phyloP scores from a whole-genome alignment of 92 coral and sea anemone species.

The Parazoanthus darwini region DNA sequence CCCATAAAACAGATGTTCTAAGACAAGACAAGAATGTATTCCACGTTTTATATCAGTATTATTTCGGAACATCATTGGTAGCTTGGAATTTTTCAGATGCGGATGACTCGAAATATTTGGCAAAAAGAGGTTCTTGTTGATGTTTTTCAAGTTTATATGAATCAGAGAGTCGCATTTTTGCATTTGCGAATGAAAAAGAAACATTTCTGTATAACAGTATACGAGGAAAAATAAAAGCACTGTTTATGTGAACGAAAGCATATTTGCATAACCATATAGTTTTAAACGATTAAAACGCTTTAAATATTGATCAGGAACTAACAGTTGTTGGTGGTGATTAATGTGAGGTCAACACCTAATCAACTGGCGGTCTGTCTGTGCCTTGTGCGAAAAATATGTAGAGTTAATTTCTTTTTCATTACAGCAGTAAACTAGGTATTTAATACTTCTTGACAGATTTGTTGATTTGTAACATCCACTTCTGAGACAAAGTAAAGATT shows the following conservation, averaged over 20 bases:
- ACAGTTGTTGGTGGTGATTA: neutral
- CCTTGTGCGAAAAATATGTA: neutral
- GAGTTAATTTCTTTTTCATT: neutral
- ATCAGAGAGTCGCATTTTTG: neutral
- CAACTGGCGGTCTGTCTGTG: neutral
- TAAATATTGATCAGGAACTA: slow-evolving; percentile 14
- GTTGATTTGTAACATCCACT: neutral
- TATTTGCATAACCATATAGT: neutral
- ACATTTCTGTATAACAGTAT: neutral
- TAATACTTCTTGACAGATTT: neutral
- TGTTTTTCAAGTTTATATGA: too few relatives aligned
- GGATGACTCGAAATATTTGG: too few relatives aligned
- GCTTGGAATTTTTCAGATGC: too few relatives aligned
- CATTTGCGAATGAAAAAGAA: neutral
- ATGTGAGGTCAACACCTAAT: neutral
- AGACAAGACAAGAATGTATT: too few relatives aligned
- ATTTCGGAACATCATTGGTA: too few relatives aligned
- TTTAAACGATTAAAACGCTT: neutral
- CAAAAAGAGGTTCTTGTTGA: too few relatives aligned
- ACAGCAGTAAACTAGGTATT: neutral
- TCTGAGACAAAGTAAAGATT: neutral
- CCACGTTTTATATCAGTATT: too few relatives aligned
- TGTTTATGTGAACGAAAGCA: neutral
- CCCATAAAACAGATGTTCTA: too few relatives aligned
- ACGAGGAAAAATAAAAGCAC: neutral